Evolutionary conservation across 2,888 invertebrate genomes (phyloP).

Genomic region (Heliothis peltigera): DNA sequence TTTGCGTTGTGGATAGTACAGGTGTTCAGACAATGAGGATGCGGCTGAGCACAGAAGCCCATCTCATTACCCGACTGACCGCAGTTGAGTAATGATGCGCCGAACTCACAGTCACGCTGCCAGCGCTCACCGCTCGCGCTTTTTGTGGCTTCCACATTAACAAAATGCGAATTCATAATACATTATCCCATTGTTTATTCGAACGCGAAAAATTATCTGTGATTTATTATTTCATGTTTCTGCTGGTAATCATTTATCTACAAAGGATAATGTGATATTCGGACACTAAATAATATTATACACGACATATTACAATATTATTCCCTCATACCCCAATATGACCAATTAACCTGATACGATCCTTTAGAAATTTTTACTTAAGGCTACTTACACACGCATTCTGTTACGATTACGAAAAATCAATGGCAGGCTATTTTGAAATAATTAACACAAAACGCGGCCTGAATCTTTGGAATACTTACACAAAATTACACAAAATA

Average conservation of each 20-base stretch:
- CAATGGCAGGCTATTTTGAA: constrained; percentile 50
- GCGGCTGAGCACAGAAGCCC: constrained; percentile 71
- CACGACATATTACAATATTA: constrained; percentile 35
- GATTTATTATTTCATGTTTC: constrained; percentile 54
- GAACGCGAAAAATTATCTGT: constrained; percentile 56
- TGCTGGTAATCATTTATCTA: constrained; percentile 52
- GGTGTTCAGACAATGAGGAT: constrained; percentile 61
- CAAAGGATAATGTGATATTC: constrained; percentile 48
- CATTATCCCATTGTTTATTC: constrained; percentile 65
- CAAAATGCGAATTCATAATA: constrained; percentile 69
- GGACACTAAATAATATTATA: constrained; percentile 40
- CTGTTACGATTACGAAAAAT: constrained; percentile 54
- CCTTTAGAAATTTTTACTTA: constrained; percentile 26
- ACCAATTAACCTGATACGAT: constrained; percentile 53
- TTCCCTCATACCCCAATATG: constrained; percentile 18
- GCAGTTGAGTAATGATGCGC: constrained; percentile 79
- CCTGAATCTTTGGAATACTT: constrained; percentile 54
- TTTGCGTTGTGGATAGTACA: constrained; percentile 49
- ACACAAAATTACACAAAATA: constrained; percentile 60
- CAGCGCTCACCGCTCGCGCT: constrained; percentile 62
- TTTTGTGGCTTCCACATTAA: constrained; percentile 73
- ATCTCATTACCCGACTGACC: constrained; percentile 84
- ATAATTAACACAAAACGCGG: constrained; percentile 56
- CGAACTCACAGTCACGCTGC: constrained; percentile 73
- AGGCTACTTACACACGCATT: constrained; percentile 49